These are phyloP conservation scores for Laspeyria flexula DNA, from an alignment of 2,888 invertebrate species.

Conservation along the genomic window DNA sequence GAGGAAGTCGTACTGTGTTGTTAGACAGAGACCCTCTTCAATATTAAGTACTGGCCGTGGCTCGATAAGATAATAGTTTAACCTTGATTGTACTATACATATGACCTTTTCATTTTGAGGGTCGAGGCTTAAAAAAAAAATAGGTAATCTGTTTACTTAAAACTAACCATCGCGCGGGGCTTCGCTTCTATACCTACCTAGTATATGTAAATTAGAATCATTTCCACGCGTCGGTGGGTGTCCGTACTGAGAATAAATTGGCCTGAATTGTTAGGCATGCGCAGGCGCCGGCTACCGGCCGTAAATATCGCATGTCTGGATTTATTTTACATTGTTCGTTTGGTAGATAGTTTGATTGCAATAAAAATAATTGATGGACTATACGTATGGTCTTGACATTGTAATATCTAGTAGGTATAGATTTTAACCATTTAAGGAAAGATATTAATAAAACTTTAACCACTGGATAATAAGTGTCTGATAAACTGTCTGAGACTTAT, in stretches of 20 bases:
- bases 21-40: conserved; percentile 4
- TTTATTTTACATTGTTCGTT: conserved; percentile 30
- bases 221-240: conserved; percentile 44
- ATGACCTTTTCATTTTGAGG: no score
- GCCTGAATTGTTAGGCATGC: conserved; percentile 65
- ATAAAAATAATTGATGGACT: not conserved
- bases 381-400: not conserved
- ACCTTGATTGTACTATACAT: not conserved
- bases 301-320: conserved; percentile 40
- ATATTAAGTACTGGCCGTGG: conserved; percentile 1
- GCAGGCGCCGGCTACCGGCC: conserved; percentile 35
- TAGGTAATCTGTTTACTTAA: no score
- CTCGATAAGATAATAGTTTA: conserved; percentile 8
- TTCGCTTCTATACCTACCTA: no score
- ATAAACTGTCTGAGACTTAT: no score
- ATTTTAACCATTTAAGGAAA: no score
- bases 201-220: conserved; percentile 38
- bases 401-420: no score
- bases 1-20: conserved; percentile 8
- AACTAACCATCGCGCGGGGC: no score
- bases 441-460: no score
- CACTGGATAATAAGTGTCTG: no score
- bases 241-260: conserved; percentile 56
- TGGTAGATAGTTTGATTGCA: conserved; percentile 1
- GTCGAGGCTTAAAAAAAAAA: no score